Conservation (phyloP, 2,113 vertebrate genomes). For the Hucho hucho region DNA sequence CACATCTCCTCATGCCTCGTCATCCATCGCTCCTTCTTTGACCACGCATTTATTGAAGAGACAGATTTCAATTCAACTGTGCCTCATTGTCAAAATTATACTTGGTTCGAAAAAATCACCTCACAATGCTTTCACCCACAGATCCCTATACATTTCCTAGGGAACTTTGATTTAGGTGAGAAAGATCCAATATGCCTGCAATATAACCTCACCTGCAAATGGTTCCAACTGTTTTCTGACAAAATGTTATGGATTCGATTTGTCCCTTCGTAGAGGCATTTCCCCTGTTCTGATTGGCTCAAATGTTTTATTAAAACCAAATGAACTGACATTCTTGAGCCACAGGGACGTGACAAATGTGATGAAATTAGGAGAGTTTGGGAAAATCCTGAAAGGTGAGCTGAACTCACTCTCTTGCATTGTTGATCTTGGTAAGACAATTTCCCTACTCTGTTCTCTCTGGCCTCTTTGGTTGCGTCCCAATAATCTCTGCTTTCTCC, state of each 20-base stretch:
- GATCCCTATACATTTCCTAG: slow-evolving; percentile 14
- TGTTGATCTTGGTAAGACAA: slow-evolving; percentile 23
- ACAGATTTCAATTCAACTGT: slow-evolving; percentile 7
- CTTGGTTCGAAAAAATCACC: background rate
- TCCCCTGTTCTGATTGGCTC: slow-evolving; percentile 36
- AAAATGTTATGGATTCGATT: slow-evolving; percentile 25
- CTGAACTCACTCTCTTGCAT: slow-evolving; percentile 16
- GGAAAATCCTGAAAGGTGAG: background rate
- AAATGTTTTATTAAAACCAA: slow-evolving; percentile 29
- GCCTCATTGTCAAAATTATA: background rate
- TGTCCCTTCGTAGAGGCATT: slow-evolving; percentile 29
- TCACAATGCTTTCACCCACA: slow-evolving; percentile 18
- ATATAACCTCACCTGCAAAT: slow-evolving; percentile 7
- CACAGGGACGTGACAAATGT: slow-evolving; percentile 32
- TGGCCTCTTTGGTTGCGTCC: slow-evolving; percentile 9
- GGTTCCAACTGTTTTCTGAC: slow-evolving; percentile 22
- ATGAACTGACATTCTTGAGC: slow-evolving; percentile 42
- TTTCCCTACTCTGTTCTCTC: slow-evolving; percentile 11
- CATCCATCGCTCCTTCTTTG: background rate
- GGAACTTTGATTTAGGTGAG: slow-evolving; percentile 31
- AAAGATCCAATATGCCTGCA: background rate
- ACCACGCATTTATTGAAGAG: slow-evolving; percentile 40
- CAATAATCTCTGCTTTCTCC: no score
- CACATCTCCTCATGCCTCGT: slow-evolving; percentile 6
- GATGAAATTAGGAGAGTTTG: background rate